Evolutionary conservation across 2,113 vertebrate genomes (phyloP), one percentile per base, ranked within the genome.

Genomic region (Ciconia stormi): DNA sequence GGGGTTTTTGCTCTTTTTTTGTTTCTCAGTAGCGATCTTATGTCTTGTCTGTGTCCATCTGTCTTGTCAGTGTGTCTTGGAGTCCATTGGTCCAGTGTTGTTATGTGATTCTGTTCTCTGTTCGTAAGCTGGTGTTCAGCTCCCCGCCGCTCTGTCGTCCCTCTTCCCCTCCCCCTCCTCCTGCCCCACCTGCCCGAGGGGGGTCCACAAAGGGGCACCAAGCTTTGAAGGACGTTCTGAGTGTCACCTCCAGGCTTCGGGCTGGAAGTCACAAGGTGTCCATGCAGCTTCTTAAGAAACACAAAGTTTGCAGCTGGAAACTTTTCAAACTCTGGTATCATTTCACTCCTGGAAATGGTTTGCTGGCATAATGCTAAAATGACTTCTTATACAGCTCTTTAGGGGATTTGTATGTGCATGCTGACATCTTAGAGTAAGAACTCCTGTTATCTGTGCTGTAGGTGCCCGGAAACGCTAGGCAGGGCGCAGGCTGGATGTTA

Each of bases 71-170:
- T 94, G 96, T 98, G 96, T 99, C 84, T 98, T 94, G 83, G 91
- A 88, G 97, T 98, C 87, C 97, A 97, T 89, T 97, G 94, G 96
- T 87, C 40, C 93, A 67, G 86, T 98, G 96, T 95, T 30, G 96
- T 98, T 98, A 97, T 82, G 98, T 99, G 99, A 99, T 99, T 99
- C 98, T 99, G 98, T 99, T 99, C 98, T 99, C 98, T 99, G 99
- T 99, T 98, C 36, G 98, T 98, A 97, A 98, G 97, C 97, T 91
- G 96, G 96, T 98, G 97, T 98, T 95, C 89, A 96, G 95, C 97
- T 98, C 97, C 89, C 97, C 19, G 70, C 95, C 0, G 6, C 93
- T 94, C 87, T 91, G 59, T 95, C 36, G 12, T 34, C 47, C 95
- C 90, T 74, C 71, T 89, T 66, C 84, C 89, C 53, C 87, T 95